A percentile compares a stretch with the other conserved stretches of the same genome.
phyloP scores from a whole-genome alignment of 2,113 vertebrate species.

The Perca flavescens region DNA sequence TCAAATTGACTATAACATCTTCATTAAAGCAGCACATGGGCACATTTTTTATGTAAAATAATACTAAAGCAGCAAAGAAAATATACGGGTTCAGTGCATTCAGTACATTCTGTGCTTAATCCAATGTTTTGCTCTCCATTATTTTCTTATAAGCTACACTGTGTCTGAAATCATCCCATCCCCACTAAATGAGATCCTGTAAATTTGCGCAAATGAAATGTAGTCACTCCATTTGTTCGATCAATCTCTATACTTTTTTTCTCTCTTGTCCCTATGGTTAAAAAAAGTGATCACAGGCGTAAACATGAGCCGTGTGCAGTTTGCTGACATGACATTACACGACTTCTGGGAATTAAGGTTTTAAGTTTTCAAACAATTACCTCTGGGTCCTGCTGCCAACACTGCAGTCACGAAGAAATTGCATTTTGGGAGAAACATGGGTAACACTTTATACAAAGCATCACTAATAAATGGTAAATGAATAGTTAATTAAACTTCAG shows the following conservation, averaged over 20 bases:
- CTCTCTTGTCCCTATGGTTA: neutral
- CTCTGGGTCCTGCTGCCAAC: neutral
- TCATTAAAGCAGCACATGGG: constrained; percentile 22
- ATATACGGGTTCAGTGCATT: neutral
- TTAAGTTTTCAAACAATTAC: constrained; percentile 18
- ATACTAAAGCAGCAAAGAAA: neutral
- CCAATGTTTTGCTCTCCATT: neutral
- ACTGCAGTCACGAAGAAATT: neutral
- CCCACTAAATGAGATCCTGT: neutral
- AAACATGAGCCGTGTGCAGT: neutral
- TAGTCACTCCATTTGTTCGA: constrained; percentile 5
- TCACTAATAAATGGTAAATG: no score
- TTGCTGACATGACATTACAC: constrained; percentile 8
- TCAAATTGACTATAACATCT: constrained; percentile 37
- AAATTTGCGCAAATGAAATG: constrained; percentile 7
- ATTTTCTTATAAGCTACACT: constrained; percentile 12
- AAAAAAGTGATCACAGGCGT: constrained; percentile 14
- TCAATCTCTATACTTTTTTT: neutral
- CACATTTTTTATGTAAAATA: constrained; percentile 4
- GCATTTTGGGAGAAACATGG: neutral
- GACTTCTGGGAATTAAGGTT: neutral
- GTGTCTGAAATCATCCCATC: neutral
- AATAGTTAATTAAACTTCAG: no score
- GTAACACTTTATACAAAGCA: no score
- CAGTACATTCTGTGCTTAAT: neutral